These are phyloP conservation scores for Neocrepidodera transversa DNA, from an alignment of 2,888 invertebrate species.

Conservation along the genomic window DNA sequence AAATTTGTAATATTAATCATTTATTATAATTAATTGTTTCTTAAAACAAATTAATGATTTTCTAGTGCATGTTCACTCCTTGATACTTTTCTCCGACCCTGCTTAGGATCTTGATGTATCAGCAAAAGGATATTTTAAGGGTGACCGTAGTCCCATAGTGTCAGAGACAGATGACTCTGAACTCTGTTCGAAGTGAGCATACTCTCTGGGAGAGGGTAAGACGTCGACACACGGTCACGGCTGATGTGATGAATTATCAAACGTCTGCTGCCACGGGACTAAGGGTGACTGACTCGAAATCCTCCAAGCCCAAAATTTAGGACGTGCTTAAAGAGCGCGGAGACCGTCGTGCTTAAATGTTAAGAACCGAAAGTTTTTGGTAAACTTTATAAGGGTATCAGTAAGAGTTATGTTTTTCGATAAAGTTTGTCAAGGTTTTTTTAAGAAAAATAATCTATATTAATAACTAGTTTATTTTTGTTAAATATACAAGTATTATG, in stretches of 20 bases:
- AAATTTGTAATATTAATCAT: too few species aligned
- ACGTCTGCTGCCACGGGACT: neutral
- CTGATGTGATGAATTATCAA: slow-evolving; percentile 26
- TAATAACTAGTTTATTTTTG: too few species aligned
- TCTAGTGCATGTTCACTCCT: too few species aligned
- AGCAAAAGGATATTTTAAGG: slow-evolving; percentile 17
- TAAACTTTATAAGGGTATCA: neutral
- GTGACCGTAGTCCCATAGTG: slow-evolving; percentile 13
- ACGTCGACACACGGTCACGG: slow-evolving; percentile 25
- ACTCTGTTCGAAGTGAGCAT: slow-evolving; percentile 3
- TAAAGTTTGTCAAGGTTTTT: too few species aligned
- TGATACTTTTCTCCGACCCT: neutral
- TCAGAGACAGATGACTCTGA: slow-evolving; percentile 28
- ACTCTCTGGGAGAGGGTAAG: slow-evolving; percentile 13
- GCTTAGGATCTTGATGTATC: slow-evolving; percentile 11
- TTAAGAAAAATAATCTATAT: too few species aligned
- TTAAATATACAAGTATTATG: too few species aligned
- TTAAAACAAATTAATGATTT: too few species aligned
- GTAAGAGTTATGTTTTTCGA: neutral
- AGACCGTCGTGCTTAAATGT: neutral
- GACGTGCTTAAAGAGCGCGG: slow-evolving; percentile 4
- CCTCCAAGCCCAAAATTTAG: slow-evolving; percentile 14
- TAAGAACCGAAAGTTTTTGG: neutral
- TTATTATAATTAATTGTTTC: too few species aligned
- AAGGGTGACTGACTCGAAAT: slow-evolving; percentile 15